A percentile compares a stretch with the other conserved stretches of the same genome.
Conservation (phyloP, 2,888 invertebrate genomes). For the Lasioglossum villosulum region DNA sequence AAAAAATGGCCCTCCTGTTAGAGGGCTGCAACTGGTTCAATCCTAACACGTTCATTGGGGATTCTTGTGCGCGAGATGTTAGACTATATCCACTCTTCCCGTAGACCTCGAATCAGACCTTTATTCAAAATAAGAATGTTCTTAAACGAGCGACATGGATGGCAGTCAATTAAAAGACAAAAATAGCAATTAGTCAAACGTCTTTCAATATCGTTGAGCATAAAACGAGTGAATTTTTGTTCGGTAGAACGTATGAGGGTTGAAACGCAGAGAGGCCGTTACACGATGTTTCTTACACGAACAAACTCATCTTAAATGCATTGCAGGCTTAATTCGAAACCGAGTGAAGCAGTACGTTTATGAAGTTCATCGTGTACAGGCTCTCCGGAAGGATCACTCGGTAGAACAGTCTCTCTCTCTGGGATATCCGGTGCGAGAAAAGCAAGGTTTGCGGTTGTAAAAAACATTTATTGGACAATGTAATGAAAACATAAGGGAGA, state of each 20-base stretch:
- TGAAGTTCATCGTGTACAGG: background rate
- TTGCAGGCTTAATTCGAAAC: background rate
- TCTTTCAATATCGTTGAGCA: background rate
- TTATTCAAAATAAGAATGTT: no score
- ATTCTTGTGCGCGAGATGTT: background rate
- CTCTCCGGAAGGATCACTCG: conserved; percentile 20
- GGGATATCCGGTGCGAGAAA: conserved; percentile 35
- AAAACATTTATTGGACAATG: conserved; percentile 81
- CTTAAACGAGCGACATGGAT: background rate
- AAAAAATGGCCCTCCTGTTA: background rate
- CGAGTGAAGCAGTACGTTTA: background rate
- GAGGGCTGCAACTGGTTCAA: background rate
- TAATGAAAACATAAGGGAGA: conserved; percentile 74
- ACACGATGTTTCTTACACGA: background rate
- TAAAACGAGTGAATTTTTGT: background rate
- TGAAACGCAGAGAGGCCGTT: background rate
- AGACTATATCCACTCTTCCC: no score
- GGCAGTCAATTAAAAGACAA: background rate
- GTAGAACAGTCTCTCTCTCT: conserved; percentile 23
- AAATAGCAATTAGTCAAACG: background rate
- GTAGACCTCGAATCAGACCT: no score
- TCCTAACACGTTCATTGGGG: background rate
- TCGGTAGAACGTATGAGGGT: background rate
- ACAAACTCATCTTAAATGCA: conserved; percentile 6
- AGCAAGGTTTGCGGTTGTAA: conserved; percentile 74